Percentiles rank a stretch among this genome's conserved stretches.
These are phyloP conservation scores for Cotesia congregata DNA, from an alignment of 2,888 invertebrate genomes.

Conservation along the genomic window DNA sequence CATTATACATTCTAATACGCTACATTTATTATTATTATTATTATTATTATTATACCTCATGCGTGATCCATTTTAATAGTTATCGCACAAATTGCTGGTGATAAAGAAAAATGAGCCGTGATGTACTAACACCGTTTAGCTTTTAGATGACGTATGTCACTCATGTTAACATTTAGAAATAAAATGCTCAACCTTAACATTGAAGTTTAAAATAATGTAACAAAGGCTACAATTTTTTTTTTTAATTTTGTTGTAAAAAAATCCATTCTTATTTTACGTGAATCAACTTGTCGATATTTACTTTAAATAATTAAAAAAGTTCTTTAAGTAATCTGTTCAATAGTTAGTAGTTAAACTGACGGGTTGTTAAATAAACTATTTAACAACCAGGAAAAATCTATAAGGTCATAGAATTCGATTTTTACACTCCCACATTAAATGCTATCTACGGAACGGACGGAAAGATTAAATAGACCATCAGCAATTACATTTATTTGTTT, in stretches of 20 bases:
- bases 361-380: not conserved
- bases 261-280: slow-evolving; percentile 6
- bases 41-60: not conserved
- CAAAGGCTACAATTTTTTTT: slow-evolving; percentile 5
- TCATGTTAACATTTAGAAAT: not conserved
- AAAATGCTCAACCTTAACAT: not conserved
- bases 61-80: not conserved
- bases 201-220: not conserved
- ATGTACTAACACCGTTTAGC: not conserved
- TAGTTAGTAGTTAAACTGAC: not conserved
- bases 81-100: not conserved
- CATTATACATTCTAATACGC: not conserved
- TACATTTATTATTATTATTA: not conserved
- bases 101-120: not conserved
- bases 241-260: slow-evolving; percentile 8
- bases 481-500: too few species aligned
- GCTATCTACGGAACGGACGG: not conserved
- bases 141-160: not conserved
- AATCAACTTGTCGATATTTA: slow-evolving; percentile 16
- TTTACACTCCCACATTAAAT: slow-evolving; percentile 2
- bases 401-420: not conserved
- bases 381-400: not conserved
- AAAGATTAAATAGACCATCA: not conserved
- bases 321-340: not conserved
- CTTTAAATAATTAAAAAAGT: slow-evolving; percentile 10